Conservation (phyloP, 2,113 vertebrate genomes). For the Isurus oxyrinchus region DNA sequence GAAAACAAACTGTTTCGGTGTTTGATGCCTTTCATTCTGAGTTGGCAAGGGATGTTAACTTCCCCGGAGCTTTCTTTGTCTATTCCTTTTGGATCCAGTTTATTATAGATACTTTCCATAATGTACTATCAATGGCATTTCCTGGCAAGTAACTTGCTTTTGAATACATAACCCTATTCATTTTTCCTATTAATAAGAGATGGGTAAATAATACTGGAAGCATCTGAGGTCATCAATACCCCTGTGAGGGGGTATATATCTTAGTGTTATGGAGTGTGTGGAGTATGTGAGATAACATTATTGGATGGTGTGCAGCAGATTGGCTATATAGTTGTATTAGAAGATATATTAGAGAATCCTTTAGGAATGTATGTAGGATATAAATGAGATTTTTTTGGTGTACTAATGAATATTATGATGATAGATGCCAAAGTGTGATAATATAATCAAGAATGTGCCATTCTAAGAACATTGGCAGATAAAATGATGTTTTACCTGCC, state of each 20-base stretch:
- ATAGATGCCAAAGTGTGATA: not conserved
- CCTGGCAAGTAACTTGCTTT: not conserved
- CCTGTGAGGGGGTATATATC: not conserved
- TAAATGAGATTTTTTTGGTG: not conserved
- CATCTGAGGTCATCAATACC: not conserved
- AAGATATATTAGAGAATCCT: not conserved
- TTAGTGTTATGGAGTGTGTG: not conserved
- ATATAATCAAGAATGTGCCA: not conserved
- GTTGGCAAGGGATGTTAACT: not conserved
- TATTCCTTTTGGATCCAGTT: slow-evolving; percentile 9
- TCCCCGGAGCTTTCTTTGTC: not conserved
- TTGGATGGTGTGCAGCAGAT: not conserved
- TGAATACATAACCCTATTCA: not conserved
- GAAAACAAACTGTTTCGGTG: not conserved
- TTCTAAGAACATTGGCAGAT: not conserved
- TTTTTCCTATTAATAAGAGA: not conserved
- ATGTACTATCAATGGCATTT: not conserved
- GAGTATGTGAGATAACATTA: not conserved
- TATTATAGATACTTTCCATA: not conserved
- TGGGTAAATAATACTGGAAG: not conserved
- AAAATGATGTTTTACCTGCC: no score
- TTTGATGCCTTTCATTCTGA: slow-evolving; percentile 13
- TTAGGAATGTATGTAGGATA: not conserved
- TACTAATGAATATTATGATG: not conserved
- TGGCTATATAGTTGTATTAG: not conserved